Evolutionary conservation across 2,797 vertebrate species (phyloP), one percentile per base, ranked within the genome.

Genomic region (Sebastes steindachneri): DNA sequence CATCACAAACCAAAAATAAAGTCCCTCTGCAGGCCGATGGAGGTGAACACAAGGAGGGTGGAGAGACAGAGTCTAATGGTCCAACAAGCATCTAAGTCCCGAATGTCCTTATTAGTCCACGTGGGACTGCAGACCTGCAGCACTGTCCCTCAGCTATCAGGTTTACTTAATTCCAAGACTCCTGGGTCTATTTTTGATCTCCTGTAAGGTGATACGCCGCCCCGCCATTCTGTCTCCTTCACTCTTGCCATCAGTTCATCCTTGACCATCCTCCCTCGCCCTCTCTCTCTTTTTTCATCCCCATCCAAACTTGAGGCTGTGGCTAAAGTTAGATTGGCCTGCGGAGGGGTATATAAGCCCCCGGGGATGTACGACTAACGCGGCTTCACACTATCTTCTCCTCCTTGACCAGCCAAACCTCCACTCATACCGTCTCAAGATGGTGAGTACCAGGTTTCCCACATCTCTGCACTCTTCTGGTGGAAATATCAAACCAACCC

Each of bases 91-190:
- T 90, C 89, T 60, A 93, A 86, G 91, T 93, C 91, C 90, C 84
- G 83, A 86, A 96, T 95, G 91, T 93, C 96, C 96, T 95, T 96
- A 96, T 96, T 95, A 95, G 96, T 96, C 94, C 95, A 96, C 88
- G 87, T 92, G 94, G 92, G 94, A 94, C 88, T 73, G 73, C 80
- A 65, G 74, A 88, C 68, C 85, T 84, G 73, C 80, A 68, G 65
- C 82, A 31, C 35, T 64, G 92, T 94, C 95, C 90, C 92, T 68
- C 77, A 68, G 90, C 84, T 94, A 95, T 96, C 95, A 80, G 90
- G 94, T 96, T 95, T 91, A 86, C 91, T 91, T 95, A 94, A 96
- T 96, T 95, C 95, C 94, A 95, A 96, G 96, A 96, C 96, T 92
- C 91, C 73, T 77, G 82, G 28, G 75, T 95, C 95, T 96, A 96